Evolutionary conservation across 1,140 invertebrate species (phyloP), one percentile per base, ranked within the genome.

Genomic region (Drosophila chauvacae): DNA sequence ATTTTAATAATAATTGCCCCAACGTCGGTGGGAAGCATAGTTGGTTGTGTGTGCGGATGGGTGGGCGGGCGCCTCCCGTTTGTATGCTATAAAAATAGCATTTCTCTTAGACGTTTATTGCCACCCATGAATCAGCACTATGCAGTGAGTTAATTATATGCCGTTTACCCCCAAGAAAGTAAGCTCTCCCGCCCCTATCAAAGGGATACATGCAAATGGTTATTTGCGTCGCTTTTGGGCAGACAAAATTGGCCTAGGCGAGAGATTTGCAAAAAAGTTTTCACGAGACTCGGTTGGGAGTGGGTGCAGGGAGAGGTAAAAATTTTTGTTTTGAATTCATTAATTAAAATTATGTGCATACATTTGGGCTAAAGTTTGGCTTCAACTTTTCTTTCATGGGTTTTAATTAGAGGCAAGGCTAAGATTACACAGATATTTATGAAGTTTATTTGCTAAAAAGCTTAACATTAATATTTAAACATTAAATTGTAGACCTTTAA

Each of bases 11-110:
- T 86, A 77, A 83, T 74, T 70, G 69, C 62, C 56, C 69, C 69
- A 47, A 66, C 69, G 56, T 66, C 57, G 48, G 48, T 16, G 4
- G 35, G 48, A 10, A 68, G 61, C 44, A 62, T 62, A 69, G 63
- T 58, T 65, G 63, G 60, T 70, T 6, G 28, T 70, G 68, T 26
- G 5, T 20, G 42, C 11, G 42, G 10, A 44, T 9, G 2, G 0
- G n/a, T 11, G 11, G 66, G 41, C 62, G 70, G n/a, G n/a, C n/a
- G n/a, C 70, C 58, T 57, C 82, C 61, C 70, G 80, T 83, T 83
- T 73, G 71, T 87, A 77, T 76, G 76, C 84, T 73, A 88, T 83
- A 81, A 86, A 88, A 62, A 66, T 62, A 64, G 62, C 59, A 56
- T 80, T 81, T 76, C 78, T 62, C 70, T 37, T 50, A 37, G 39